phyloP scores from a whole-genome alignment of 2,113 vertebrate species.

The Sminthopsis crassicaudata region DNA sequence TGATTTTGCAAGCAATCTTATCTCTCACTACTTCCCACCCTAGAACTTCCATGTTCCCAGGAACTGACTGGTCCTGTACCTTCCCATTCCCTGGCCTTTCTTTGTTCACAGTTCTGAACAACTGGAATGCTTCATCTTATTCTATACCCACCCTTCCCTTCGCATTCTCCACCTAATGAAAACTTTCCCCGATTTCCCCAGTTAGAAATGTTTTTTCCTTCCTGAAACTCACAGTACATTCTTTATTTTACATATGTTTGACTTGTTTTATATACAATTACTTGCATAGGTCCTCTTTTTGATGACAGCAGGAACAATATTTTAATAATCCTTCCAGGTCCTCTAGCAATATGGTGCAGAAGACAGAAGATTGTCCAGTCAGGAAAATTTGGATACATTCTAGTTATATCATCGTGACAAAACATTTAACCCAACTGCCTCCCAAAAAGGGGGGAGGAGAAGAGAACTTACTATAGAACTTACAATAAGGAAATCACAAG shows the following conservation, averaged over 20 bases:
- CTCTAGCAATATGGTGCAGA: background rate
- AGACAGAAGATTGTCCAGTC: background rate
- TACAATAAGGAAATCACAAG: background rate
- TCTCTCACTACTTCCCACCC: background rate
- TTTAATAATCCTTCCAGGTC: background rate
- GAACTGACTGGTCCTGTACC: background rate
- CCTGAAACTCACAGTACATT: background rate
- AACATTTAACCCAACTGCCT: background rate
- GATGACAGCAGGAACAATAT: background rate
- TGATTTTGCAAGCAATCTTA: background rate
- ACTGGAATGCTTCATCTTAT: background rate
- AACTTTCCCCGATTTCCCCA: background rate
- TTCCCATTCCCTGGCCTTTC: background rate
- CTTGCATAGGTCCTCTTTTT: background rate
- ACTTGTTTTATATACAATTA: background rate
- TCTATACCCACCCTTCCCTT: background rate
- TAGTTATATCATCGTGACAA: background rate
- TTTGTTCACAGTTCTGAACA: background rate
- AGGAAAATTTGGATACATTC: background rate
- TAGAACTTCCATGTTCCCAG: background rate
- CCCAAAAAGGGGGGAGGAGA: background rate
- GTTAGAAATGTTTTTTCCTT: background rate
- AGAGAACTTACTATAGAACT: background rate
- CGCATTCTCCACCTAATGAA: background rate
- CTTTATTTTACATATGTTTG: background rate